A percentile compares a stretch with the other conserved stretches of the same genome.
Evolutionary conservation across 2,113 vertebrate species (phyloP).

Genomic region (Pteronura brasiliensis): DNA sequence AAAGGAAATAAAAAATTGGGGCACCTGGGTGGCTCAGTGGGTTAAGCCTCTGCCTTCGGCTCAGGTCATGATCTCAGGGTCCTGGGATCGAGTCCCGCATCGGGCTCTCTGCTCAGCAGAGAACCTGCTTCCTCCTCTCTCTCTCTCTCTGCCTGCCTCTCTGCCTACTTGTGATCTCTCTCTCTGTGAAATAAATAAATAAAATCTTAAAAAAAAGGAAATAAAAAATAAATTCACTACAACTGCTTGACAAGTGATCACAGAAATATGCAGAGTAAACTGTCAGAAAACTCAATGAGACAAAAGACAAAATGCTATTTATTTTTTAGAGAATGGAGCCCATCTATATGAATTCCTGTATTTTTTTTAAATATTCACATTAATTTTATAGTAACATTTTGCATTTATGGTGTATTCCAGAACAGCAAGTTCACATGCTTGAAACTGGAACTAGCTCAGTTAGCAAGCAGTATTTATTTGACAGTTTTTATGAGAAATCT

Average conservation of each 20-base stretch:
- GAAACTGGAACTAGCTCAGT: not conserved
- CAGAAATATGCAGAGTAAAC: not conserved
- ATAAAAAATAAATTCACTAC: not conserved
- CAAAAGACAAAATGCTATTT: not conserved
- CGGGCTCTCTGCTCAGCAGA: too few species aligned
- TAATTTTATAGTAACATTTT: slow-evolving; percentile 6
- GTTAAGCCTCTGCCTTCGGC: too few species aligned
- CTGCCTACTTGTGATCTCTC: too few species aligned
- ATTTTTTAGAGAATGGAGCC: not conserved
- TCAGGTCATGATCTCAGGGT: too few species aligned
- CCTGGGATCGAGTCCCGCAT: too few species aligned
- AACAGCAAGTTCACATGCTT: not conserved
- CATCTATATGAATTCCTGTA: not conserved
- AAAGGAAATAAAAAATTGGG: not conserved
- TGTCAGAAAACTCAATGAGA: not conserved
- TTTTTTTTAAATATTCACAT: not conserved
- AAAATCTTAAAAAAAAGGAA: too few species aligned
- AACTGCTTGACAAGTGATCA: not conserved
- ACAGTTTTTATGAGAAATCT: slow-evolving; percentile 49
- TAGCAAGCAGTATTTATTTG: slow-evolving; percentile 1
- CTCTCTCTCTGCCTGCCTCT: too few species aligned
- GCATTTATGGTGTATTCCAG: not conserved
- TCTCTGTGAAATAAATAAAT: too few species aligned
- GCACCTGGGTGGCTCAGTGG: too few species aligned
- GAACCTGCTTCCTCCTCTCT: too few species aligned